A percentile compares a stretch with the other conserved stretches of the same genome.
These are phyloP conservation scores for Gryllus longicercus DNA, from an alignment of 2,888 invertebrate genomes.

Conservation along the genomic window DNA sequence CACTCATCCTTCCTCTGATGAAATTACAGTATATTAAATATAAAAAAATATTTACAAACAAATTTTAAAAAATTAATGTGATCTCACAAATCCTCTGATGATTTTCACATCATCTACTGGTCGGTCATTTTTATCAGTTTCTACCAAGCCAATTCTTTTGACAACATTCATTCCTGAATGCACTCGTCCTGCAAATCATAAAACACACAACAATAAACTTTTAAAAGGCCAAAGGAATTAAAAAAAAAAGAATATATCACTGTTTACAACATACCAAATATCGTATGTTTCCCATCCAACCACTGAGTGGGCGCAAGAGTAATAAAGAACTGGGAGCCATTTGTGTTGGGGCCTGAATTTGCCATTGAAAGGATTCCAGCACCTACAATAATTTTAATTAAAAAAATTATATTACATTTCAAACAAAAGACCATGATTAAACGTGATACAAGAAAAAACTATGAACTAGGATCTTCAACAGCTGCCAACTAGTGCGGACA, in stretches of 20 bases:
- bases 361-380: slow-evolving; percentile 94
- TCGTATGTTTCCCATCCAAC: slow-evolving; percentile 96
- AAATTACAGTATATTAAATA: too few species aligned
- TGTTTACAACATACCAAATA: slow-evolving; percentile 67
- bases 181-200: slow-evolving; percentile 58
- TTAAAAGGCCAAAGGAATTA: not conserved
- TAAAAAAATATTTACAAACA: not conserved
- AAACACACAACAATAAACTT: slow-evolving; percentile 5
- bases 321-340: slow-evolving; percentile 98
- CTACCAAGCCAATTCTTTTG: slow-evolving; percentile 87
- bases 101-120: slow-evolving; percentile 87
- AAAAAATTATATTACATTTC: too few species aligned
- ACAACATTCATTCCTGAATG: slow-evolving; percentile 86
- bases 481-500: too few species aligned
- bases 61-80: slow-evolving; percentile 25
- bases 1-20: too few species aligned
- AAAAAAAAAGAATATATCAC: not conserved
- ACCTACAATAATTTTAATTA: slow-evolving; percentile 47
- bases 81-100: slow-evolving; percentile 45
- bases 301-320: slow-evolving; percentile 95
- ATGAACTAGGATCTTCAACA: too few species aligned
- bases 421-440: too few species aligned
- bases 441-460: too few species aligned
- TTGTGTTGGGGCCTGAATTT: slow-evolving; percentile 93
- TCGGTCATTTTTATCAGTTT: slow-evolving; percentile 87